phyloP scores from a whole-genome alignment of 2,113 vertebrate genomes.

The Cheirogaleus medius region DNA sequence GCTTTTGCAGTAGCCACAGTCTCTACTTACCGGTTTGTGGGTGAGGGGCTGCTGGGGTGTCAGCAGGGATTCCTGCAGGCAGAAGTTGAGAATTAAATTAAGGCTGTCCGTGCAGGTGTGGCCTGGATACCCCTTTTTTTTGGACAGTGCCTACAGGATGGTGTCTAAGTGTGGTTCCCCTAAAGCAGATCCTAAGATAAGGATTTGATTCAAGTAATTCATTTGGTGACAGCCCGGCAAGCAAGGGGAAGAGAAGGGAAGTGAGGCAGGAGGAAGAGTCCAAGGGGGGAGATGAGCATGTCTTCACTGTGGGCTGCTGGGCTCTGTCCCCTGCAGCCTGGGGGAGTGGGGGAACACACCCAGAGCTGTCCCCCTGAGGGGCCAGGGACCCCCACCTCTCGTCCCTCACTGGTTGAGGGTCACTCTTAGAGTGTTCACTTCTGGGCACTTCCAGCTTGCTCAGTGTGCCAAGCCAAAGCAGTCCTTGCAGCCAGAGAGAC shows the following conservation, averaged over 20 bases:
- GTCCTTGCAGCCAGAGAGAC: neutral
- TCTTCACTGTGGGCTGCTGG: fast-evolving
- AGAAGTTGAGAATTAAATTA: no score
- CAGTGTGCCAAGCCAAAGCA: neutral
- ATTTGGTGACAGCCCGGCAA: neutral
- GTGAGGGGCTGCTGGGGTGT: no score
- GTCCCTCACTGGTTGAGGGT: neutral
- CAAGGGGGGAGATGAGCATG: neutral
- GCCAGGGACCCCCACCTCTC: neutral
- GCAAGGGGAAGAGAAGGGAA: no score
- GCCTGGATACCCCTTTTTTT: neutral
- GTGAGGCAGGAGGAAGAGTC: fast-evolving
- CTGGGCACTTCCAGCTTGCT: fast-evolving
- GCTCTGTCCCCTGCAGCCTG: neutral
- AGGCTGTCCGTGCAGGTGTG: neutral
- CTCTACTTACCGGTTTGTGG: neutral
- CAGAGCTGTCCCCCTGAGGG: neutral
- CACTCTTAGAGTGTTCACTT: neutral
- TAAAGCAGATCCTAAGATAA: neutral
- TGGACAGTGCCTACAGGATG: fast-evolving
- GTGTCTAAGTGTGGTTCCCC: neutral
- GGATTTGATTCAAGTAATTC: neutral
- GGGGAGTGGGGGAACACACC: no score
- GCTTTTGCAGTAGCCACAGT: no score
- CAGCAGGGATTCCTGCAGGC: neutral